A percentile compares a stretch with the other conserved stretches of the same genome.
Conservation (phyloP, 2,113 vertebrate species). For the Lophotis ruficrista region DNA sequence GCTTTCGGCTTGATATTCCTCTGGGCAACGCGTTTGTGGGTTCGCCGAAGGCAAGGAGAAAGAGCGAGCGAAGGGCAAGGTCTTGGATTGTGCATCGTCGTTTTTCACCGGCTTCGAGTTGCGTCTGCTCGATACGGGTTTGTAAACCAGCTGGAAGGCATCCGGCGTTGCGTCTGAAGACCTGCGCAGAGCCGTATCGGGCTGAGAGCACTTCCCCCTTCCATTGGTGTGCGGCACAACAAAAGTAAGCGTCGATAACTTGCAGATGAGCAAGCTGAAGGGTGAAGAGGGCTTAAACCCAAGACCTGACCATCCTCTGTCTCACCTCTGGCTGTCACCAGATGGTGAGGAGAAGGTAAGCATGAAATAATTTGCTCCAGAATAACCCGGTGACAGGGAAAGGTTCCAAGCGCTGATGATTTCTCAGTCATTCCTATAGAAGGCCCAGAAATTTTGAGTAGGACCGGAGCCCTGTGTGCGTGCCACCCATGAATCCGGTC, state of each 20-base stretch:
- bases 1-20: background rate
- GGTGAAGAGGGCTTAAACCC: background rate
- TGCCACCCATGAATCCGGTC: background rate
- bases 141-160: background rate
- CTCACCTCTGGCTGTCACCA: background rate
- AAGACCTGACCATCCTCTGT: fast-evolving
- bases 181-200: fast-evolving
- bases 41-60: background rate
- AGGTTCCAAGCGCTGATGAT: background rate
- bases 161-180: background rate
- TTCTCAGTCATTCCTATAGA: background rate
- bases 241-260: background rate
- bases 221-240: background rate
- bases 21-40: background rate
- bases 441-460: no score
- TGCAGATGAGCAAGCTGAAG: background rate
- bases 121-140: background rate
- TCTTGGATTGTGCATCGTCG: background rate
- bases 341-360: background rate
- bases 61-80: background rate
- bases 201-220: fast-evolving
- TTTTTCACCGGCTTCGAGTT: background rate
- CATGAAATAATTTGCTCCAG: background rate
- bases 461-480: background rate
- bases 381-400: background rate